Conservation (phyloP, 1,140 invertebrate genomes). For the Octopus sinensis region DNA sequence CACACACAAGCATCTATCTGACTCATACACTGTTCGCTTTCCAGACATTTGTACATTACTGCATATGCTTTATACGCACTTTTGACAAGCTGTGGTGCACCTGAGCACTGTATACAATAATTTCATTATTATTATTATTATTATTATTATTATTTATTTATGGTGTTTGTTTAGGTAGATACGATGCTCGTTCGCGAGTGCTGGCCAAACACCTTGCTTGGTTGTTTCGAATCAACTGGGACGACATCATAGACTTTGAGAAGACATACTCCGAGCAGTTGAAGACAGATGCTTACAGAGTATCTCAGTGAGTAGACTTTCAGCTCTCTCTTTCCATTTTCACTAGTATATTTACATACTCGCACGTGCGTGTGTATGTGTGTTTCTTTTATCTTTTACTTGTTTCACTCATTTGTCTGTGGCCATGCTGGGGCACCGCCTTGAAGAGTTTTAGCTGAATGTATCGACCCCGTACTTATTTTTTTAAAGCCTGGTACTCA, state of each 20-base stretch:
- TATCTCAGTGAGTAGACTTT: conserved; percentile 49
- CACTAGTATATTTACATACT: background rate
- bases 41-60: too few relatives aligned
- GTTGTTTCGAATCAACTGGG: conserved; percentile 61
- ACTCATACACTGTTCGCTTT: too few relatives aligned
- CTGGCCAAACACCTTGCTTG: conserved; percentile 63
- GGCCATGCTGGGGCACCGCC: too few relatives aligned
- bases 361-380: background rate
- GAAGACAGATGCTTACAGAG: conserved; percentile 48
- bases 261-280: conserved; percentile 57
- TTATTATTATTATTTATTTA: conserved; percentile 10
- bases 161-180: conserved; percentile 59
- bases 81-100: too few relatives aligned
- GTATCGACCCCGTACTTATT: too few relatives aligned
- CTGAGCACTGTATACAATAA: too few relatives aligned
- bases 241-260: conserved; percentile 60
- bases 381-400: background rate
- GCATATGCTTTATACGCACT: too few relatives aligned
- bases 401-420: background rate
- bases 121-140: too few relatives aligned
- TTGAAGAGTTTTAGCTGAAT: background rate
- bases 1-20: too few relatives aligned
- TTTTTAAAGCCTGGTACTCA: too few relatives aligned
- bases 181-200: conserved; percentile 68
- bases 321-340: background rate